Evolutionary conservation across 53 echinoderm and acorn worm species (phyloP).

Genomic region (Luidia sarsii): DNA sequence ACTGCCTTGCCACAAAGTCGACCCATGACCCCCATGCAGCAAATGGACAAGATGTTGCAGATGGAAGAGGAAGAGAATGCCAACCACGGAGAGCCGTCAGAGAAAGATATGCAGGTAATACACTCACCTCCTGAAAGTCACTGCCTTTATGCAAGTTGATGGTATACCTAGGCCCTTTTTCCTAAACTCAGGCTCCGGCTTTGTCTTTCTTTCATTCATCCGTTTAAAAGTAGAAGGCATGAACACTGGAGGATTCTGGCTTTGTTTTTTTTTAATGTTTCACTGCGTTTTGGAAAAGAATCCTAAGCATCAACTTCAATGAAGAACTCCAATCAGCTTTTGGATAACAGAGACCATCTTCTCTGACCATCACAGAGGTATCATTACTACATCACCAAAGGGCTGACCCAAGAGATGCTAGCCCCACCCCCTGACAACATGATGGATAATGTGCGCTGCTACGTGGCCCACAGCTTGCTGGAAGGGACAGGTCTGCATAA

Average conservation of each 20-base stretch:
- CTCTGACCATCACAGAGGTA: conserved; percentile 87
- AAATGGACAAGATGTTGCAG: conserved; percentile 74
- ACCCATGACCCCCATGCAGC: conserved; percentile 97
- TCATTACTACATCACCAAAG: conserved; percentile 93
- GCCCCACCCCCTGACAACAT: conserved; percentile 75
- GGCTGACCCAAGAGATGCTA: conserved; percentile 77
- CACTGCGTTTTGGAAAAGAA: too few relatives aligned
- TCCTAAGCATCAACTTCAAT: too few relatives aligned
- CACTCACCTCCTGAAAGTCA: too few relatives aligned
- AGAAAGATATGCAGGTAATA: conserved; percentile 92
- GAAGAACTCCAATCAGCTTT: too few relatives aligned
- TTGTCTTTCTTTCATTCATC: too few relatives aligned
- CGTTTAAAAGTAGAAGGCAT: too few relatives aligned
- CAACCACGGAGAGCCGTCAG: conserved; percentile 77
- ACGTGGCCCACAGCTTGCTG: conserved; percentile 61
- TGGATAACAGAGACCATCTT: too few relatives aligned
- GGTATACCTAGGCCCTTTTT: too few relatives aligned
- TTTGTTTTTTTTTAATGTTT: too few relatives aligned
- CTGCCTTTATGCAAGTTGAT: too few relatives aligned
- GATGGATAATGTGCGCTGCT: conserved; percentile 76
- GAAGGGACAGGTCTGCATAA: conserved; percentile 61
- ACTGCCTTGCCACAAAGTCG: conserved; percentile 59
- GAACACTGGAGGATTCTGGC: too few relatives aligned
- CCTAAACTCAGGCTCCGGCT: too few relatives aligned
- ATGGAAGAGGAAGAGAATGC: conserved; percentile 71